Percentiles rank a stretch among this genome's conserved stretches.
Evolutionary conservation across 2,888 invertebrate genomes (phyloP).

Genomic region (Eupithecia vulgata): DNA sequence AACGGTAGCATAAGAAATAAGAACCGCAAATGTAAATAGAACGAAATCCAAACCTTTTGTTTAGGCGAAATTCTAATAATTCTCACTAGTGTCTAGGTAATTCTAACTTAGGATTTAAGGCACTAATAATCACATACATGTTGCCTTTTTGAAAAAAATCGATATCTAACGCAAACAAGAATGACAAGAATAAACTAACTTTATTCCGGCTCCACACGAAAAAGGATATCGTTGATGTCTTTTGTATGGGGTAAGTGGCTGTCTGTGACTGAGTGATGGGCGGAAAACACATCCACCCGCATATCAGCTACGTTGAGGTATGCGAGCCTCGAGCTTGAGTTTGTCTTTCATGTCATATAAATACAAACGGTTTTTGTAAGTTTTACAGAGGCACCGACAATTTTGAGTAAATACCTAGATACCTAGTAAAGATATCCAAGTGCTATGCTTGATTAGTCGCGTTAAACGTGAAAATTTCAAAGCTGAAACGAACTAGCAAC

Average conservation of each 20-base stretch:
- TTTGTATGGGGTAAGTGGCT: constrained; percentile 46
- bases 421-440: not conserved
- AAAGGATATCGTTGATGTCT: constrained; percentile 56
- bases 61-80: not conserved
- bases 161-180: not conserved
- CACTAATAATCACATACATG: no score
- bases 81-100: no score
- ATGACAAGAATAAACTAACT: constrained; percentile 9
- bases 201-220: constrained; percentile 16
- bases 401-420: not conserved
- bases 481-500: not conserved
- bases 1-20: not conserved
- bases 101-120: no score
- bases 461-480: not conserved
- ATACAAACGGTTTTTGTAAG: not conserved
- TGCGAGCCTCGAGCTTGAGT: not conserved
- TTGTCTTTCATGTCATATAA: not conserved
- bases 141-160: no score
- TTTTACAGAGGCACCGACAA: not conserved
- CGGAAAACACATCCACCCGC: constrained; percentile 8
- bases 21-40: no score
- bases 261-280: constrained; percentile 18
- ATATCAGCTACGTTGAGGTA: not conserved
- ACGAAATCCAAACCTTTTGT: no score
- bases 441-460: not conserved